phyloP scores from a whole-genome alignment of 2,888 invertebrate species.

The Papilio demoleus region DNA sequence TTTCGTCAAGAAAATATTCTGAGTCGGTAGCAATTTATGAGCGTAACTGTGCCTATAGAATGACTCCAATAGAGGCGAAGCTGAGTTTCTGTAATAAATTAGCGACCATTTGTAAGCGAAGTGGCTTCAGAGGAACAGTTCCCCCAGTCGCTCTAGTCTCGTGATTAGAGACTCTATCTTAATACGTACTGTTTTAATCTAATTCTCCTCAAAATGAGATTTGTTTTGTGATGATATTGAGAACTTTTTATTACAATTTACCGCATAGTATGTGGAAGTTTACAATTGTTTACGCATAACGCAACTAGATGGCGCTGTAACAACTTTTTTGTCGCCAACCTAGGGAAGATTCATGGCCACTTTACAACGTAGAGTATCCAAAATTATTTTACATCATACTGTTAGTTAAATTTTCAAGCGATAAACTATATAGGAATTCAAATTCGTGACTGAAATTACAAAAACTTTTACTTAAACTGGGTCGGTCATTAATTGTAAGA shows the following conservation, averaged over 20 bases:
- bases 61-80: constrained; percentile 29
- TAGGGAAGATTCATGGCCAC: no score
- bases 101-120: constrained; percentile 45
- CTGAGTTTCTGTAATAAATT: constrained; percentile 45
- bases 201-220: background rate
- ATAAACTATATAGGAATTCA: constrained; percentile 3
- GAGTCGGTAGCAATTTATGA: constrained; percentile 24
- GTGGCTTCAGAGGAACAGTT: constrained; percentile 42
- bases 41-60: constrained; percentile 32
- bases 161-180: constrained; percentile 26
- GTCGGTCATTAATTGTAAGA: constrained; percentile 14
- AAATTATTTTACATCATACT: no score
- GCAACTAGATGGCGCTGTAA: no score
- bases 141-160: constrained; percentile 9
- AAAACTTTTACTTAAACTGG: constrained; percentile 15
- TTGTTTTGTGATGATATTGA: no score
- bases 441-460: constrained; percentile 1
- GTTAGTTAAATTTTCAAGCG: background rate
- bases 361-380: no score
- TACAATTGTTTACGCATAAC: no score
- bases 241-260: no score
- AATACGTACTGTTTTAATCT: background rate
- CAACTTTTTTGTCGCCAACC: background rate
- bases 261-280: no score
- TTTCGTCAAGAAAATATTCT: constrained; percentile 12